Conservation (phyloP, 1,140 invertebrate species). For the Augochlora pura region DNA sequence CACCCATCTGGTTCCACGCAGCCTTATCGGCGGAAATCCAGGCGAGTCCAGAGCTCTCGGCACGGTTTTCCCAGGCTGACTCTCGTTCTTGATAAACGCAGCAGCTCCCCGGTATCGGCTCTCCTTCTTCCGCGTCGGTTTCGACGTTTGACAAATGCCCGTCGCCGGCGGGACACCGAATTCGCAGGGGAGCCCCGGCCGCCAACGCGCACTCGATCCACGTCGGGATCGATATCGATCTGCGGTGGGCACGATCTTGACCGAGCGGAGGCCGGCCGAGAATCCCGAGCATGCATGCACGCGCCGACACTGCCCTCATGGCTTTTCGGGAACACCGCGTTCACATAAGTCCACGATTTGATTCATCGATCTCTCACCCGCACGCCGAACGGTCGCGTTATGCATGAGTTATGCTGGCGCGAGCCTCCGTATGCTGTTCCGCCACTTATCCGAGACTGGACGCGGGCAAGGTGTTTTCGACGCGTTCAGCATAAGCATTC, state of each 20-base stretch:
- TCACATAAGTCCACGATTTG: background rate
- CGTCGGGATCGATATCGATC: slow-evolving; percentile 24
- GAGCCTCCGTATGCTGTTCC: too few relatives aligned
- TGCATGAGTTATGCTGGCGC: background rate
- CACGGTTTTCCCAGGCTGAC: background rate
- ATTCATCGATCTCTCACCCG: background rate
- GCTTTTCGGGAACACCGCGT: background rate
- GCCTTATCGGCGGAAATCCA: too few relatives aligned
- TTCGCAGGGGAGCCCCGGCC: background rate
- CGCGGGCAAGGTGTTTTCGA: too few relatives aligned
- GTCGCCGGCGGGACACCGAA: slow-evolving; percentile 7
- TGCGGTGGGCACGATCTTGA: background rate
- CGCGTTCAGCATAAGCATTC: too few relatives aligned
- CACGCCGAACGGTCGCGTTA: background rate
- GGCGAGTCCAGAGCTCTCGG: too few relatives aligned
- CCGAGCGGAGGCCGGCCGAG: background rate
- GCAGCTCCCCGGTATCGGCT: background rate
- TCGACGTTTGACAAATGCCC: slow-evolving; percentile 40
- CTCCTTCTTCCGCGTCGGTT: background rate
- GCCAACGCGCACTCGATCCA: background rate
- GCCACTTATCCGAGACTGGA: too few relatives aligned
- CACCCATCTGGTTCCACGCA: too few relatives aligned
- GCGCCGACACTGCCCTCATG: background rate
- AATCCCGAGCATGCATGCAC: background rate
- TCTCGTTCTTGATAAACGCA: background rate